These are phyloP conservation scores for Poeciliopsis occidentalis DNA, from an alignment of 2,113 vertebrate species.

Conservation along the genomic window DNA sequence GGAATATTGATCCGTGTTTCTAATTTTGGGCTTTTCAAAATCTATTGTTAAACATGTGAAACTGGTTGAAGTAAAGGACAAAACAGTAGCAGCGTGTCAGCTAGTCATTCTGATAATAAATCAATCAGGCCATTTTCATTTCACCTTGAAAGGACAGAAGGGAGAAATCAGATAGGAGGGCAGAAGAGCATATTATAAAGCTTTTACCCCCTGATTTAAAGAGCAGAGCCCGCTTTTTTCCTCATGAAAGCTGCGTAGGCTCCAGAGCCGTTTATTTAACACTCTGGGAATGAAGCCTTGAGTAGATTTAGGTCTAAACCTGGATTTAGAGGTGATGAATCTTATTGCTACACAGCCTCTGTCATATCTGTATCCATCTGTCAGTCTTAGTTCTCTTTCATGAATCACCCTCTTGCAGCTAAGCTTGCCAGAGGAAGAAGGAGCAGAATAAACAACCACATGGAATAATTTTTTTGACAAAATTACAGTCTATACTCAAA, in stretches of 20 bases:
- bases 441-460: constrained; percentile 1
- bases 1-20: constrained; percentile 23
- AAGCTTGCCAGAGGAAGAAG: constrained; percentile 5
- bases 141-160: constrained; percentile 48
- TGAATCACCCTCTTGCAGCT: constrained; percentile 27
- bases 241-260: constrained; percentile 35
- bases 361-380: constrained; percentile 50
- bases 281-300: constrained; percentile 51
- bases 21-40: constrained; percentile 2
- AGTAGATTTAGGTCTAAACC: constrained; percentile 60
- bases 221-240: constrained; percentile 16
- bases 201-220: constrained; percentile 56
- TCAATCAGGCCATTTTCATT: constrained; percentile 41
- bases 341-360: constrained; percentile 49
- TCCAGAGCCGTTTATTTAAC: constrained; percentile 57
- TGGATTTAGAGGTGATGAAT: constrained; percentile 62
- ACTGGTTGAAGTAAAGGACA: constrained; percentile 4
- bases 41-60: background rate
- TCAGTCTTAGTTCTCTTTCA: constrained; percentile 44
- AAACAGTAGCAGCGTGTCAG: constrained; percentile 28
- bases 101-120: constrained; percentile 40
- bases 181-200: constrained; percentile 28
- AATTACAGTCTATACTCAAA: background rate
- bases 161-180: constrained; percentile 34
- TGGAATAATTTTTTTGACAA: background rate